Evolutionary conservation across 2,113 vertebrate species (phyloP).

Genomic region (Oncorhynchus masou): DNA sequence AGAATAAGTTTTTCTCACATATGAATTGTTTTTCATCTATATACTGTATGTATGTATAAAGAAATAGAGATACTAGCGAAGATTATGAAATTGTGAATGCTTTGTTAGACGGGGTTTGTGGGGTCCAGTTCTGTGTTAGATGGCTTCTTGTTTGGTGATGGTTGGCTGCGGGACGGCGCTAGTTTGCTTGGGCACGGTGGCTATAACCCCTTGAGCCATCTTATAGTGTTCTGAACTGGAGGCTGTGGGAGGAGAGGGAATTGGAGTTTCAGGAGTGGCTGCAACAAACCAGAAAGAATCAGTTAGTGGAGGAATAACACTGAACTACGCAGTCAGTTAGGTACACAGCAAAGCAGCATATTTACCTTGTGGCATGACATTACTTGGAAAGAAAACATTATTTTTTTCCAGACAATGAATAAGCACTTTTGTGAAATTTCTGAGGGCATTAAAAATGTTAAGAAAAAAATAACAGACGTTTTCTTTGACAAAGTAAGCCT

Average conservation of each 20-base stretch:
- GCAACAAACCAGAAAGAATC: slow-evolving; percentile 52
- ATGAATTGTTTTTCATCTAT: no score
- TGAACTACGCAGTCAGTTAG: slow-evolving; percentile 4
- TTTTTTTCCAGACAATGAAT: slow-evolving; percentile 55
- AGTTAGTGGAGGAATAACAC: slow-evolving; percentile 15
- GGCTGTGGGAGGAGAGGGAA: slow-evolving; percentile 90
- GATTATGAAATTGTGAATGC: not conserved
- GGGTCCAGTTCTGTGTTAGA: slow-evolving; percentile 70
- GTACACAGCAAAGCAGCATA: slow-evolving; percentile 23
- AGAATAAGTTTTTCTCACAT: no score
- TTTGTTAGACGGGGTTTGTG: not conserved
- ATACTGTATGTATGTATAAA: not conserved
- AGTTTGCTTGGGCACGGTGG: slow-evolving; percentile 88
- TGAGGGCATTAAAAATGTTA: slow-evolving; percentile 66
- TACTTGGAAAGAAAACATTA: slow-evolving; percentile 17
- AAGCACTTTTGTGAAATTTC: slow-evolving; percentile 69
- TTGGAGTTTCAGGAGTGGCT: slow-evolving; percentile 98
- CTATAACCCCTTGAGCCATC: slow-evolving; percentile 88
- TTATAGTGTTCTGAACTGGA: slow-evolving; percentile 95
- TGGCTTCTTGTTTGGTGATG: slow-evolving; percentile 96
- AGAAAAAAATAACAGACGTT: slow-evolving; percentile 69
- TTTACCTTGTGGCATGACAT: slow-evolving; percentile 27
- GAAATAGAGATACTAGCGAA: not conserved
- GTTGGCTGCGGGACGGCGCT: slow-evolving; percentile 87
- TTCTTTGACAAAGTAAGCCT: slow-evolving; percentile 73